phyloP scores from a whole-genome alignment of 2,797 vertebrate genomes.

The Cirrhinus molitorella region DNA sequence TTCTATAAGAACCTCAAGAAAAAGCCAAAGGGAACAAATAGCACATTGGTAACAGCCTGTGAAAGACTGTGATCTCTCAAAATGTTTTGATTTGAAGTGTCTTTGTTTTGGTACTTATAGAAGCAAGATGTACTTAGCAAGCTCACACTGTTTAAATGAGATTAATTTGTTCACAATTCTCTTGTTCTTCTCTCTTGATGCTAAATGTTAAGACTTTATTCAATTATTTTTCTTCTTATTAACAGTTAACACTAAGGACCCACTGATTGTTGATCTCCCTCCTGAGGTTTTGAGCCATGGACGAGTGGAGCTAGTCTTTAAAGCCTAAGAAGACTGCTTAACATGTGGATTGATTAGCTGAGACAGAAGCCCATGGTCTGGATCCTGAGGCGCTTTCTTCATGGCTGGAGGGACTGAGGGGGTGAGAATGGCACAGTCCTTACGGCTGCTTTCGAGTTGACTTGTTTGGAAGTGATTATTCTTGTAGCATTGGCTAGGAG shows the following conservation, averaged over 20 bases:
- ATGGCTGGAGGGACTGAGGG: constrained; percentile 39
- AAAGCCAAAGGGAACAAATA: not conserved
- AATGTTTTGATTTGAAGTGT: not conserved
- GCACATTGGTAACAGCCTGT: not conserved
- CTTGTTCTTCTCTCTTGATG: not conserved
- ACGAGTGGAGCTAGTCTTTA: constrained; percentile 34
- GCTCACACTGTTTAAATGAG: not conserved
- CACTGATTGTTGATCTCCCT: constrained; percentile 22
- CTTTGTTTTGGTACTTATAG: not conserved
- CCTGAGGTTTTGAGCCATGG: constrained; percentile 10
- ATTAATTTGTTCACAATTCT: not conserved
- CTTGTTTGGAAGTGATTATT: constrained; percentile 25
- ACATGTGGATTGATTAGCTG: constrained; percentile 45
- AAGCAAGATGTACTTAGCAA: not conserved
- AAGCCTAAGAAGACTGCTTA: constrained; percentile 38
- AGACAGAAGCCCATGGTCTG: constrained; percentile 57
- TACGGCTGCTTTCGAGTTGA: constrained; percentile 38
- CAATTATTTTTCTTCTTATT: not conserved
- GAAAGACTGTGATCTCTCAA: not conserved
- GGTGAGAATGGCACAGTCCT: constrained; percentile 59
- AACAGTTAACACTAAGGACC: not conserved
- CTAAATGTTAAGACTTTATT: not conserved
- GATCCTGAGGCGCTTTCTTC: constrained; percentile 44
- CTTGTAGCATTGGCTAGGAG: constrained; percentile 35
- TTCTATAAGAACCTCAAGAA: constrained; percentile 71